phyloP scores from a whole-genome alignment of 2,797 vertebrate species.

The Cephalopachus bancanus region DNA sequence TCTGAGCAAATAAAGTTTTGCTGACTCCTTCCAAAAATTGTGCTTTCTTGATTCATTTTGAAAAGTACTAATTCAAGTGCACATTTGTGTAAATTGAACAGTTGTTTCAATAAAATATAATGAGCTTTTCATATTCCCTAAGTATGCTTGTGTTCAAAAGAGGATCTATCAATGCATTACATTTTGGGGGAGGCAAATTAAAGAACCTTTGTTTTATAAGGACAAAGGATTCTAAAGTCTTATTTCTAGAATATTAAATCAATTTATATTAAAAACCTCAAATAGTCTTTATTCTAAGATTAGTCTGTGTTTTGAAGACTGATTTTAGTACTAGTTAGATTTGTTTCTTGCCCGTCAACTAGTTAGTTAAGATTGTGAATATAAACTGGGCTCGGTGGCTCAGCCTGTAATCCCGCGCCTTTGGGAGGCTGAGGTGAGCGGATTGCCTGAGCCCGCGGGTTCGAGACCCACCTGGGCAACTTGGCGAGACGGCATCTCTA shows the following conservation, averaged over 20 bases:
- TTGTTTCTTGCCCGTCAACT: conserved; percentile 22
- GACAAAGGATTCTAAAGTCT: conserved; percentile 5
- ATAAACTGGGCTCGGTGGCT: too few relatives aligned
- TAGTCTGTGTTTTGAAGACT: background rate
- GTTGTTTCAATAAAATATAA: conserved; percentile 58
- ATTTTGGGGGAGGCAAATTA: conserved; percentile 51
- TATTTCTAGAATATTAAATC: conserved; percentile 31
- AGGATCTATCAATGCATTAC: background rate
- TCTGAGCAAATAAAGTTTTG: conserved; percentile 71
- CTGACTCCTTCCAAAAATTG: conserved; percentile 63
- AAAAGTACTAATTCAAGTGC: conserved; percentile 58
- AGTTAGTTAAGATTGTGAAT: background rate
- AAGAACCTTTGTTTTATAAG: conserved; percentile 46
- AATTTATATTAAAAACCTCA: background rate
- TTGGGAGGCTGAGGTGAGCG: too few relatives aligned
- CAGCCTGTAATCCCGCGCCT: too few relatives aligned
- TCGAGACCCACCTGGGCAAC: too few relatives aligned
- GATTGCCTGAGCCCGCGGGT: too few relatives aligned
- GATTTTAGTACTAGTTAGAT: conserved; percentile 26
- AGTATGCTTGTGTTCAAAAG: conserved; percentile 43
- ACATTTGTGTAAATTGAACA: conserved; percentile 49
- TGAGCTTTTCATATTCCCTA: conserved; percentile 48
- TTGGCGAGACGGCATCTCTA: too few relatives aligned
- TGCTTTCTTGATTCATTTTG: conserved; percentile 71
- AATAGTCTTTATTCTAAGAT: background rate